A percentile compares a stretch with the other conserved stretches of the same genome.
These are phyloP conservation scores for Microcebus jonahi DNA, from an alignment of 2,113 vertebrate genomes.

Conservation along the genomic window DNA sequence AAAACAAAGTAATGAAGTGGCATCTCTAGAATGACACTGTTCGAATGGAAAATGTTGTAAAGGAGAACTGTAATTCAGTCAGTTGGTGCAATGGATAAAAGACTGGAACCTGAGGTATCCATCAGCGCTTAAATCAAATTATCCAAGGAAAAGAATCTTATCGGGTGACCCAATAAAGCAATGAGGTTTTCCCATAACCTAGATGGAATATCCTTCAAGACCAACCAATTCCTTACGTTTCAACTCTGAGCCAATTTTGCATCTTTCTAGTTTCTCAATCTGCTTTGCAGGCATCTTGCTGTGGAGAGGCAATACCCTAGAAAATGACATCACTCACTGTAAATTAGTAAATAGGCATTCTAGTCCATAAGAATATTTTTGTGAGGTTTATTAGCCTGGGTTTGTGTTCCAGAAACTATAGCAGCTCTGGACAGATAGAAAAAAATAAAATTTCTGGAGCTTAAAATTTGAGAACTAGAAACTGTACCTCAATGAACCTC, in stretches of 20 bases:
- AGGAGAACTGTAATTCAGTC: constrained; percentile 63
- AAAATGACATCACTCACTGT: neutral
- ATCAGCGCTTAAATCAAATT: constrained; percentile 40
- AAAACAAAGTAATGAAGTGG: constrained; percentile 4
- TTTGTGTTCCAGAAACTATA: neutral
- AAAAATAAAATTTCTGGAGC: neutral
- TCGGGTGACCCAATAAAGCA: constrained; percentile 35
- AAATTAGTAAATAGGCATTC: neutral
- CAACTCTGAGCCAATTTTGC: neutral
- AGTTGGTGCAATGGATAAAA: neutral
- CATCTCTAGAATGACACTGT: neutral
- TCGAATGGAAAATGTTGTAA: constrained; percentile 63
- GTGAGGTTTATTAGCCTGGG: neutral
- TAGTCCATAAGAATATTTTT: neutral
- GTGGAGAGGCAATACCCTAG: neutral
- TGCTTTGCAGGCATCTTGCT: neutral
- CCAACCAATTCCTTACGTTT: constrained; percentile 43
- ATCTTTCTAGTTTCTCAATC: neutral
- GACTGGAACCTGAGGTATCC: constrained; percentile 12
- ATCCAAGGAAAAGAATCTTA: constrained; percentile 67
- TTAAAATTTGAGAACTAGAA: constrained; percentile 51
- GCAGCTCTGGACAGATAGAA: neutral
- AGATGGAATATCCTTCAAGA: constrained; percentile 52
- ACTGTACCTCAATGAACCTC: neutral
- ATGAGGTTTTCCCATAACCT: constrained; percentile 42